Evolutionary conservation across 2,113 vertebrate genomes (phyloP), one percentile per base, ranked within the genome.

Genomic region (Scomber japonicus): DNA sequence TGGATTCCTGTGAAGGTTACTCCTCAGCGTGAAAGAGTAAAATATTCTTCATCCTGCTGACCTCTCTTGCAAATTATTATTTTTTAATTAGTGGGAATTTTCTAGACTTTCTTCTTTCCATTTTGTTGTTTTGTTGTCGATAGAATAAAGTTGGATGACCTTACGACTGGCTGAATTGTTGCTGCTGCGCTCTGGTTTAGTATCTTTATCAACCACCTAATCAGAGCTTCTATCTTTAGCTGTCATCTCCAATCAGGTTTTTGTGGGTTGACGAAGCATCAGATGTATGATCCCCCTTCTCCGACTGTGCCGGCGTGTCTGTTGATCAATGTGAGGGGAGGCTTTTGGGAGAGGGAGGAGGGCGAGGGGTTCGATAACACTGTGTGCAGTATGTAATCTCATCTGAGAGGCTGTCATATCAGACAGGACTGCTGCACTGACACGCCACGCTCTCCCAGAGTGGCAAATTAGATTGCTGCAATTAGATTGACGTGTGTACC

Each of bases 361-460:
- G 70, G 46, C 27, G 60, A 78, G 73, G 60, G 48, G 66, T 83
- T 92, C 71, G 63, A 88, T 90, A 88, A 85, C 80, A 82, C 82
- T 78, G 80, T 76, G 84, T 85, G 83, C 64, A 15, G 70, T 86
- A 83, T 85, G 86, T 93, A 93, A 94, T 93, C 92, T 90, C 87
- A 91, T 92, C 81, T 83, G 81, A 89, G 82, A 73, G 61, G 75
- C 90, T 92, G 91, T 90, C 88, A 91, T 84, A 89, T 91, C 91
- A 88, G 82, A 89, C 88, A 69, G 87, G 82, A 80, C 83, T 82
- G 84, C 78, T 61, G 79, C 81, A 78, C 82, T 80, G 85, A 84
- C 88, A 83, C 16, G 74, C 64, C 63, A 76, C 45, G 59, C 85
- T 90, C 78, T 83, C 88, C 71, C 87, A 78, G 48, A 80, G 72